A percentile compares a stretch with the other conserved stretches of the same genome.
phyloP scores from a whole-genome alignment of 2,113 vertebrate species.

The Larimichthys crocea region DNA sequence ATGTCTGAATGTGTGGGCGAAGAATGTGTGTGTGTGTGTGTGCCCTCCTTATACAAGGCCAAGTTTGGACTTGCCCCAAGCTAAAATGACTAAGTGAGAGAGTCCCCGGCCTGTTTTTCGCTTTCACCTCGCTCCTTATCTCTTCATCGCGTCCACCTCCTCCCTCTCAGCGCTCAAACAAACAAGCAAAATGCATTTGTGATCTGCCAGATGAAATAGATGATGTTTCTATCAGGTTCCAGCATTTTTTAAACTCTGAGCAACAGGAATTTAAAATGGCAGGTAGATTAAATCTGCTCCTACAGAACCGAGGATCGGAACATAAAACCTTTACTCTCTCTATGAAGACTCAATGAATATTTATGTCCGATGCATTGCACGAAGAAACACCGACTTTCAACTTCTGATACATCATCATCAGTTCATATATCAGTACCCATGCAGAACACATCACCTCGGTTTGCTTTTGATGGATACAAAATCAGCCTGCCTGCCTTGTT shows the following conservation, averaged over 20 bases:
- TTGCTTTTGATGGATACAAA: constrained; percentile 6
- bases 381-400: background rate
- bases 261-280: background rate
- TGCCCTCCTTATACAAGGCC: constrained; percentile 2
- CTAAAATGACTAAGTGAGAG: constrained; percentile 30
- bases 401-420: background rate
- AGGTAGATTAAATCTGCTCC: constrained; percentile 15
- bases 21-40: constrained; percentile 11
- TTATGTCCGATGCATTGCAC: background rate
- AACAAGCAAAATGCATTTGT: background rate
- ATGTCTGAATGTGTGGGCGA: background rate
- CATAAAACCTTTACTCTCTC: background rate
- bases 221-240: background rate
- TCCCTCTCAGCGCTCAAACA: background rate
- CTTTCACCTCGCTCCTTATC: constrained; percentile 2
- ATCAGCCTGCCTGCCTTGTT: constrained; percentile 6
- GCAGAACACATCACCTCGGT: constrained; percentile 15
- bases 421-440: background rate
- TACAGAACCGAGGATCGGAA: background rate
- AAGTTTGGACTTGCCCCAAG: constrained; percentile 31
- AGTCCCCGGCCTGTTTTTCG: constrained; percentile 15
- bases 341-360: constrained; percentile 2
- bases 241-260: background rate
- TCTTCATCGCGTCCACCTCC: background rate
- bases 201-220: background rate